Evolutionary conservation across 2,888 invertebrate genomes (phyloP).

Genomic region (Ischnus inquisitorius): DNA sequence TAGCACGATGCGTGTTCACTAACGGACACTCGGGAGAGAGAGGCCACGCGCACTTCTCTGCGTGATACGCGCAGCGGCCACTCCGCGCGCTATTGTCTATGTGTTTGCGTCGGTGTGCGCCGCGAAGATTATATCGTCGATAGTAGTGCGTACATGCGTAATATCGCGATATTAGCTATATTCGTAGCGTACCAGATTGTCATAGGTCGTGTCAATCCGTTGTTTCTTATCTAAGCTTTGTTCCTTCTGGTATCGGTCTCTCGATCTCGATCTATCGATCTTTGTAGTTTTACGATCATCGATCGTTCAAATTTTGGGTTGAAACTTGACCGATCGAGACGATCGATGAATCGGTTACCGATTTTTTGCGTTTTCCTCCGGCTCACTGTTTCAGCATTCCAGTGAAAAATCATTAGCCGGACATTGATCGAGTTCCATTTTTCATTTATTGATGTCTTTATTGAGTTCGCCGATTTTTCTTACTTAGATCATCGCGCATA

Average conservation of each 20-base stretch:
- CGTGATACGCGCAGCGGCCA: background rate
- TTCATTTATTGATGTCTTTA: no score
- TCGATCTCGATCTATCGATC: background rate
- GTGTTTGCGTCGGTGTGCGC: background rate
- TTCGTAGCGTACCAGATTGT: conserved; percentile 82
- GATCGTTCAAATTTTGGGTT: conserved; percentile 23
- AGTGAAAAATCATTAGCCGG: no score
- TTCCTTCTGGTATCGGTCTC: background rate
- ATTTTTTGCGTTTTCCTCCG: no score
- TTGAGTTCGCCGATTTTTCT: no score
- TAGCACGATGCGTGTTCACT: conserved; percentile 41
- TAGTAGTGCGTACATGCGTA: conserved; percentile 51
- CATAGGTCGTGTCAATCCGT: conserved; percentile 80
- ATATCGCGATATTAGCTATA: conserved; percentile 79
- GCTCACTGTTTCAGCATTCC: no score
- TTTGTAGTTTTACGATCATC: background rate
- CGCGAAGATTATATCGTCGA: conserved; percentile 4
- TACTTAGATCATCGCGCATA: no score
- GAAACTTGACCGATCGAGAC: background rate
- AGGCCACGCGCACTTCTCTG: conserved; percentile 4
- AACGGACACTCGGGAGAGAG: conserved; percentile 3
- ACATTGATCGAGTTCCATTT: no score
- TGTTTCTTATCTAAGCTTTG: conserved; percentile 75
- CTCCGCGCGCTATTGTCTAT: background rate
- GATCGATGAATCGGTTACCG: no score